A percentile compares a stretch with the other conserved stretches of the same genome.
Conservation (phyloP, 2,888 invertebrate genomes). For the Hartigia nigra region DNA sequence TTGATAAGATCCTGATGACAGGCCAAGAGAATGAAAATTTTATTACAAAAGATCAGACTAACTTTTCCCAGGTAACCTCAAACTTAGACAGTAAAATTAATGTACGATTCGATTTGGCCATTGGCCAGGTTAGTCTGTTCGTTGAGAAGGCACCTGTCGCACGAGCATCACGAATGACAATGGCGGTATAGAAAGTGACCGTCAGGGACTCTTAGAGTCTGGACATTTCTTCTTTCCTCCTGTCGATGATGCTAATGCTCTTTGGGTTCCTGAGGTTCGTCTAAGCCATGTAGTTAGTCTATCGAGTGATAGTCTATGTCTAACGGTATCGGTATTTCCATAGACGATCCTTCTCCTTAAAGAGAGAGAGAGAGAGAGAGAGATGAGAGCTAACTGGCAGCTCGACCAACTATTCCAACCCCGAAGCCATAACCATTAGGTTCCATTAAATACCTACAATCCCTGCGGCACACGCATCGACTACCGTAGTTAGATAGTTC, state of each 20-base stretch:
- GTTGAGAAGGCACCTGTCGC: neutral
- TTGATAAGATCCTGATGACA: neutral
- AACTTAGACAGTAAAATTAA: neutral
- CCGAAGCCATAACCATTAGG: slow-evolving; percentile 39
- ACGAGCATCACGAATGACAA: neutral
- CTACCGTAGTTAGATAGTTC: slow-evolving; percentile 43
- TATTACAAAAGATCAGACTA: neutral
- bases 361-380: slow-evolving; percentile 26
- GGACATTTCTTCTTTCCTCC: neutral
- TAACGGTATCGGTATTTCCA: slow-evolving; percentile 32
- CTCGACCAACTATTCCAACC: slow-evolving; percentile 32
- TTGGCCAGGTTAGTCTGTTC: neutral
- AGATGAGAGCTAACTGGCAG: neutral
- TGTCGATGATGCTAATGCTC: neutral
- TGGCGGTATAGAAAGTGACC: neutral
- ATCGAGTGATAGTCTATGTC: neutral
- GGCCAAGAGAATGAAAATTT: neutral
- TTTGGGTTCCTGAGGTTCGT: neutral
- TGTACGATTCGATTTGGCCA: neutral
- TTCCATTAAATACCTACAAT: slow-evolving; percentile 49
- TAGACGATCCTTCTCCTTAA: slow-evolving; percentile 45
- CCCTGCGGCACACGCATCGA: slow-evolving; percentile 44
- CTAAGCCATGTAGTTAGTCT: neutral
- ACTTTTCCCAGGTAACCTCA: neutral
- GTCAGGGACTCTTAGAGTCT: neutral